phyloP scores from a whole-genome alignment of 2,113 vertebrate genomes.

The Dermatemys mawii region DNA sequence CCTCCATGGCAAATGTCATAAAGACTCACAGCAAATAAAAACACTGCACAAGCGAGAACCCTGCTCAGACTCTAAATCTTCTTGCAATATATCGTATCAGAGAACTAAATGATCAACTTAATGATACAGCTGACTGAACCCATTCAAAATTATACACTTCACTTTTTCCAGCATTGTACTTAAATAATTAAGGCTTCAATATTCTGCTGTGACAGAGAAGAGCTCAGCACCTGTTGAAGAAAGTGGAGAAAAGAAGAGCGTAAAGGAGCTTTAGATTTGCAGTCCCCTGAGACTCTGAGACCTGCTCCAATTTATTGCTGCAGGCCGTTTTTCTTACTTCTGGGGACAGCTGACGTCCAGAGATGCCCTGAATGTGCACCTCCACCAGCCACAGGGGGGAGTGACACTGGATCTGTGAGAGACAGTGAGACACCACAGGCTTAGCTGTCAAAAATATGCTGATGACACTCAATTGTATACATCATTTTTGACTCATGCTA shows the following conservation, averaged over 20 bases:
- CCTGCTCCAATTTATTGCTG: background rate
- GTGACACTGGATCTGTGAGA: background rate
- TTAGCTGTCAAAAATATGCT: background rate
- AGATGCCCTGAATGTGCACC: background rate
- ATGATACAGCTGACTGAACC: background rate
- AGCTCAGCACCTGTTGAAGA: background rate
- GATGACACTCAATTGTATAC: background rate
- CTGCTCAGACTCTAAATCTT: background rate
- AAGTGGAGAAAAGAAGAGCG: background rate
- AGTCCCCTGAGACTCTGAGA: background rate
- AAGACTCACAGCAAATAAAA: background rate
- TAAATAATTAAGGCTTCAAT: background rate
- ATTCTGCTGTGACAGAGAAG: background rate
- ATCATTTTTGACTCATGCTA: background rate
- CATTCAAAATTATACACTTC: background rate
- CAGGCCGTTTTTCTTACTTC: background rate
- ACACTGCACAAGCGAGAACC: rapidly evolving
- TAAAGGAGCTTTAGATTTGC: background rate
- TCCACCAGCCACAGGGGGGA: background rate
- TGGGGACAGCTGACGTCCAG: background rate
- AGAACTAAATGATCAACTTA: background rate
- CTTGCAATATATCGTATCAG: background rate
- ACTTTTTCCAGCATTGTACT: background rate
- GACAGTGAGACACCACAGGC: background rate
- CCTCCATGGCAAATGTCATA: background rate